phyloP scores from a whole-genome alignment of 2,113 vertebrate genomes.

The Elephantulus edwardii region DNA sequence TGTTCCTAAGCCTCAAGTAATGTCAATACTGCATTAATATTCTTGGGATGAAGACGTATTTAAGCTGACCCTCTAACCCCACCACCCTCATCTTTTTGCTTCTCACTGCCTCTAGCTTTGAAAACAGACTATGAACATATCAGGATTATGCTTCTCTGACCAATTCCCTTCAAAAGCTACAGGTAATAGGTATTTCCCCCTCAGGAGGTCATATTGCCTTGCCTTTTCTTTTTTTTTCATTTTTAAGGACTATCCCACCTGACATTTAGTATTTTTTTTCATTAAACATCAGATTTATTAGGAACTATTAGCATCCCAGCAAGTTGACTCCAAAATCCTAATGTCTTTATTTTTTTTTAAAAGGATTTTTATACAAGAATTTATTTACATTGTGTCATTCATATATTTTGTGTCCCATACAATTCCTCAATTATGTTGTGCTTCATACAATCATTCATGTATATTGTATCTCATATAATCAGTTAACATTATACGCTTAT shows the following conservation, averaged over 20 bases:
- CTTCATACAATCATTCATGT: no score
- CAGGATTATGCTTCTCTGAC: background rate
- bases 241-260: background rate
- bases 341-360: no score
- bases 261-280: background rate
- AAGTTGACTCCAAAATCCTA: background rate
- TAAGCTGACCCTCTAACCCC: background rate
- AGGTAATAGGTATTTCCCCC: background rate
- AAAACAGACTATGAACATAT: background rate
- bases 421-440: no score
- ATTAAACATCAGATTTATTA: background rate
- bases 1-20: background rate
- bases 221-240: slow-evolving; percentile 1
- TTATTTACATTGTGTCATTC: no score
- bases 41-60: background rate
- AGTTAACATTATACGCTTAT: no score
- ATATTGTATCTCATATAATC: no score
- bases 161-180: background rate
- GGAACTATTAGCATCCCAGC: background rate
- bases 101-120: background rate
- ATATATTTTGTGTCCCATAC: no score
- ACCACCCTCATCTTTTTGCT: background rate
- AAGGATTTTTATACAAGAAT: no score
- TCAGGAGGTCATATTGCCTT: background rate
- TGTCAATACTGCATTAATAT: background rate